A percentile compares a stretch with the other conserved stretches of the same genome.
phyloP scores from a whole-genome alignment of 2,113 vertebrate genomes.

The Cephalopterus ornatus region DNA sequence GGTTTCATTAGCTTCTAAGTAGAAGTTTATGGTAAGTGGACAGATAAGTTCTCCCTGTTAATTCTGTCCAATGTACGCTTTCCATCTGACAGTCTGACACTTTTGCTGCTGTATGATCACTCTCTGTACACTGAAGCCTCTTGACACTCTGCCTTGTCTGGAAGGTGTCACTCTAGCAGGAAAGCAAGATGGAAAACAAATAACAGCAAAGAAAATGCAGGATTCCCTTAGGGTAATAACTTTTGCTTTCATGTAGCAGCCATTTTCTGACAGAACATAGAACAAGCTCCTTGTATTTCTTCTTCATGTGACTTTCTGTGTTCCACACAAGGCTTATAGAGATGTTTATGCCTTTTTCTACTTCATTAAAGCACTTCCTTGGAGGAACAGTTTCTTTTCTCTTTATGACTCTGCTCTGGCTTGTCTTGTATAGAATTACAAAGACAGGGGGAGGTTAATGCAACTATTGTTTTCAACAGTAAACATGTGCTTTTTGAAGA shows the following conservation, averaged over 20 bases:
- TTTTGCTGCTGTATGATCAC: background rate
- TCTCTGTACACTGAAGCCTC: background rate
- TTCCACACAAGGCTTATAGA: background rate
- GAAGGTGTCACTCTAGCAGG: background rate
- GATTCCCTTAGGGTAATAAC: conserved; percentile 32
- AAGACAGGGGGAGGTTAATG: background rate
- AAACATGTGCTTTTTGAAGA: background rate
- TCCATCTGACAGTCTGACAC: background rate
- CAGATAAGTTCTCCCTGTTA: background rate
- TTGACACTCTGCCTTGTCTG: background rate
- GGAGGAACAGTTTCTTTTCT: background rate
- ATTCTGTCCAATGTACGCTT: background rate
- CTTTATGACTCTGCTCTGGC: background rate
- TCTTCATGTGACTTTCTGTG: background rate
- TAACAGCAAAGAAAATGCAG: background rate
- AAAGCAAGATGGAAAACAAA: conserved; percentile 2
- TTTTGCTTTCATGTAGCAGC: conserved; percentile 38
- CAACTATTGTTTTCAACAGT: background rate
- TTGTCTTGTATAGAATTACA: background rate
- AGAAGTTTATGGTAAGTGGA: background rate
- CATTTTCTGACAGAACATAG: conserved; percentile 51
- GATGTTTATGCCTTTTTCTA: background rate
- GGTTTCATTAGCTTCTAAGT: background rate
- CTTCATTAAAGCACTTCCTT: background rate
- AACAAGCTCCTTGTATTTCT: conserved; percentile 26